A percentile compares a stretch with the other conserved stretches of the same genome.
These are phyloP conservation scores for Coenonympha arcania DNA, from an alignment of 2,888 invertebrate genomes.

Conservation along the genomic window DNA sequence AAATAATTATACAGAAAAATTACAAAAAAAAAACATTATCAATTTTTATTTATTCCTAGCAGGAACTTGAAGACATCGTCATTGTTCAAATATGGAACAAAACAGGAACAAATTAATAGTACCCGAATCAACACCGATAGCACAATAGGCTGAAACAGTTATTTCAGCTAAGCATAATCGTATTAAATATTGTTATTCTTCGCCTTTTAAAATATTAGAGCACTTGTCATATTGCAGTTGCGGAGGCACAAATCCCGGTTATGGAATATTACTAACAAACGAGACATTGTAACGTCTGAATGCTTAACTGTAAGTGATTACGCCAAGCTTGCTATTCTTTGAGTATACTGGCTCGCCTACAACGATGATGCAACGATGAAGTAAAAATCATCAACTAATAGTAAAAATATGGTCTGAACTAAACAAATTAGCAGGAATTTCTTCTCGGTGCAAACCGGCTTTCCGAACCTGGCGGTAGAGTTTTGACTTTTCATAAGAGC, in stretches of 20 bases:
- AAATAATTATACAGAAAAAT: too few species aligned
- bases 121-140: background rate
- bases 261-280: constrained; percentile 19
- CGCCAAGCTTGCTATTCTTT: constrained; percentile 9
- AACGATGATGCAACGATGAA: background rate
- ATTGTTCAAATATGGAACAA: too few species aligned
- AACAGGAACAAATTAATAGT: too few species aligned
- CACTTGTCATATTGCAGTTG: constrained; percentile 18
- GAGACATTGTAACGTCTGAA: constrained; percentile 23
- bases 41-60: too few species aligned
- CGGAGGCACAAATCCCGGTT: constrained; percentile 14
- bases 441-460: too few species aligned
- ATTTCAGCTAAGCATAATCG: background rate
- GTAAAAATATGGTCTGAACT: too few species aligned
- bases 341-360: background rate
- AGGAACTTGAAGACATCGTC: too few species aligned
- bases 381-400: background rate
- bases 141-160: background rate
- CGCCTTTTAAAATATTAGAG: constrained; percentile 12
- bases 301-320: constrained; percentile 27
- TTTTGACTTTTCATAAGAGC: too few species aligned
- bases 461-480: too few species aligned
- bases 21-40: too few species aligned
- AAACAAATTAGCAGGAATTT: too few species aligned
- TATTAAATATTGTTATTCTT: constrained; percentile 1